Base-by-base conservation (phyloP, 2,797 vertebrate species). In the Bufotes viridis region DNA sequence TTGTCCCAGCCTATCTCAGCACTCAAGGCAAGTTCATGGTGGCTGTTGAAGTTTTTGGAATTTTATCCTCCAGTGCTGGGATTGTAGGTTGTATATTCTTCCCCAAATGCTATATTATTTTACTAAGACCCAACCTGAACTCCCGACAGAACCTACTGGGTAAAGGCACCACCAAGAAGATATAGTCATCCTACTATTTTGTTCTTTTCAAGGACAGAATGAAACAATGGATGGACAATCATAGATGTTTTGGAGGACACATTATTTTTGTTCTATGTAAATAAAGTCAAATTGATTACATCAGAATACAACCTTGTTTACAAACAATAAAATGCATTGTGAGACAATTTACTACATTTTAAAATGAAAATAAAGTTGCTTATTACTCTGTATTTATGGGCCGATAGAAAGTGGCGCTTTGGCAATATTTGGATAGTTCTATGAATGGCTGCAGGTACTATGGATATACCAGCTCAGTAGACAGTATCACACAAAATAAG, bases 1-100 rank as follows among this genome's bases (percentile, higher is more conserved):
- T 90, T 57, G 70, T 88, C 15, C 89, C 89, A 49, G 89, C 89
- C 3, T 90, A 90, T 88, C 80, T 87, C 24, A 89, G 88, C 72
- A 87, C 88, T 78, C 79, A 84, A n/a, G 88, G 88, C 18, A 90
- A 90, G 69, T 75, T 86, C 42, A 88, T 81, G 24, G 86, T 88
- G 18, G 82, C 89, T 12, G 81, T 87, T 10, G 86, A 90, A 63
- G 75, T 90, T 12, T 90, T 90, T 75, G 82, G 69, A 12, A 90
- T 90, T 60, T 24, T 87, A 12, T 82, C 84, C 13, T 88, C 89
- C 65, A 83, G 69, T 22, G 83, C 67, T 17, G 89, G 87, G 9
- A 75, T 90, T 26, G 58, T 86, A 22, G 78, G 51, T 18, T 90
- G 89, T 57, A 85, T 90, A 22, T 90, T 90, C 51, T 22, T 84